Evolutionary conservation across 2,113 vertebrate species (phyloP).

Genomic region (Struthio camelus): DNA sequence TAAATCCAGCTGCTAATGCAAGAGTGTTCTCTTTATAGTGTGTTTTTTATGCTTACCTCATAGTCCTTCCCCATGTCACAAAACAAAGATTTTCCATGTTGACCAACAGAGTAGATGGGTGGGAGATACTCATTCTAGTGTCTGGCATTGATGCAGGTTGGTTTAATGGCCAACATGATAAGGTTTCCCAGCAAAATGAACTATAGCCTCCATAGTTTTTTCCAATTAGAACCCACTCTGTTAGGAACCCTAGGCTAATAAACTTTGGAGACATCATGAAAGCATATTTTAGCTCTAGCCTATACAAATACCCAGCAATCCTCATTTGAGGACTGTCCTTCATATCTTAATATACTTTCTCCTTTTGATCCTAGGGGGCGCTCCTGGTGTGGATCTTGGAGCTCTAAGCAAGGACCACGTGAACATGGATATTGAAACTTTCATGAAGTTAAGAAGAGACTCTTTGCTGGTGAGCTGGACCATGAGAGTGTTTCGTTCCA

Average conservation of each 20-base stretch:
- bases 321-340: background rate
- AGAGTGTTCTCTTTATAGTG: background rate
- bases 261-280: background rate
- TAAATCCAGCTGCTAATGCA: background rate
- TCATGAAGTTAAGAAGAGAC: constrained; percentile 30
- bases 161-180: background rate
- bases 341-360: background rate
- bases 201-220: background rate
- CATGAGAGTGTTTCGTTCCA: background rate
- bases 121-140: background rate
- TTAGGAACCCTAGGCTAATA: background rate
- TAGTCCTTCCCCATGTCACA: background rate
- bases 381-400: constrained; percentile 47
- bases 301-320: background rate
- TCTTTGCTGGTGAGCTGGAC: constrained; percentile 57
- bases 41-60: accelerated
- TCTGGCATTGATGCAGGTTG: background rate
- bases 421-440: constrained; percentile 62
- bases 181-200: background rate
- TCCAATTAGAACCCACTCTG: background rate
- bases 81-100: background rate
- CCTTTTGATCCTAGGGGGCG: constrained; percentile 49
- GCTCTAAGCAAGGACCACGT: constrained; percentile 5
- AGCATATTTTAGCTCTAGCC: background rate
- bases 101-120: background rate